Evolutionary conservation across 2,888 invertebrate genomes (phyloP), one percentile per base, ranked within the genome.

Genomic region (Laothoe populi): DNA sequence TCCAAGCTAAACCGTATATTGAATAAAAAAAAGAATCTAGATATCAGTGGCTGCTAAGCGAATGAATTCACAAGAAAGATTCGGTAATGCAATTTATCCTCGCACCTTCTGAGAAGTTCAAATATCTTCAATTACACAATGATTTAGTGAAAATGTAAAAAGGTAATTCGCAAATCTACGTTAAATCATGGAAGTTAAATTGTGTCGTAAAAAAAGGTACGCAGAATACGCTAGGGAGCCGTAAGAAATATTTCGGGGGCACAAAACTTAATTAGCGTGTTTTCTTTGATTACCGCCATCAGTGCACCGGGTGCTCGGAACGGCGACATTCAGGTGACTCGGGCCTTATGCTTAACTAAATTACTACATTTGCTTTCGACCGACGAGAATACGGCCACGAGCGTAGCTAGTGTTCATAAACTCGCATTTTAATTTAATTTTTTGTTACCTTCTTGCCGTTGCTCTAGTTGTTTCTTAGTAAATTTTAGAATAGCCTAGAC

Each of bases 231-330:
- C 42, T 26, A 40, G 60, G 60, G 61, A 61, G 48, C 69, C 63
- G 68, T 73, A 79, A 81, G 82, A 83, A 84, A 86, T 86, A 86
- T 87, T 84, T 79, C 69, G 73, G 73, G 78, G 81, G 84, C 78
- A 76, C 77, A 79, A 83, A 75, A 89, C 83, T 90, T 91, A 92
- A 92, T 92, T 90, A 91, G 89, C 84, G 86, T 86, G 85, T 90
- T 91, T 92, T 91, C 91, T 92, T 89, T 91, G 91, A 92, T 92
- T 92, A 87, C 90, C 75, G 86, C 83, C 89, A 91, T 92, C 91
- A 89, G 87, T 79, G 88, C 88, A 81, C 89, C 91, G 86, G 90
- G 77, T 92, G 92, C 77, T 66, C 68, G 74, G 73, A 88, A 91
- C 82, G 81, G 83, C 84, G 71, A 73, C 78, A 78, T 82, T 83